phyloP scores from a whole-genome alignment of 30 jellyfish, hydroid and myxozoan species.

The Clytia hemisphaerica region DNA sequence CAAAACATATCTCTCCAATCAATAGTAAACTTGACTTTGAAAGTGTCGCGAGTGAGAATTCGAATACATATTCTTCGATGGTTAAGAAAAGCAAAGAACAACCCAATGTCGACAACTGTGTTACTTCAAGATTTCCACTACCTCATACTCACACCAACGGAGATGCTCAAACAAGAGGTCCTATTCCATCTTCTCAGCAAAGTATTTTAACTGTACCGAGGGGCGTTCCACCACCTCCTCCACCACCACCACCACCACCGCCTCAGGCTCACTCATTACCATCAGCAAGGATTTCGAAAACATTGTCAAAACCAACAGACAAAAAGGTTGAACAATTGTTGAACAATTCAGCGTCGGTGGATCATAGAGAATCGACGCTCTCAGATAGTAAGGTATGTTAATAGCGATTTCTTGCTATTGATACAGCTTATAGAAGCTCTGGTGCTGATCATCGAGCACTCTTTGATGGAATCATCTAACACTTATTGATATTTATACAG shows the following conservation, averaged over 20 bases:
- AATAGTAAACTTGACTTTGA: not conserved
- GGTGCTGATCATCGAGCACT: no score
- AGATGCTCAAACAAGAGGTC: constrained; percentile 2
- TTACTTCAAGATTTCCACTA: not conserved
- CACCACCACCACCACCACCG: constrained; percentile 54
- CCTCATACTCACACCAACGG: not conserved
- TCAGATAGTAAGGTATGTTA: no score
- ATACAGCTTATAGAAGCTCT: no score
- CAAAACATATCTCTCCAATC: not conserved
- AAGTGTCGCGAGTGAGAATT: not conserved
- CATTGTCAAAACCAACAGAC: no score
- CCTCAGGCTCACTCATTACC: constrained; percentile 42
- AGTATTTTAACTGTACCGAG: not conserved
- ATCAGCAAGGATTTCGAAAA: not conserved
- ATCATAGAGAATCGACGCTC: no score
- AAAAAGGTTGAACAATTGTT: no score
- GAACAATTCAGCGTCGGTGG: no score
- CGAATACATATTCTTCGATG: not conserved
- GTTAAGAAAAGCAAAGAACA: constrained; percentile 6
- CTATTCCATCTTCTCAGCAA: constrained; percentile 29
- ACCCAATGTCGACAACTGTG: not conserved
- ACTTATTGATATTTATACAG: no score
- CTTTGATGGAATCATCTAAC: no score
- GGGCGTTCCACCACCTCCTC: constrained; percentile 32
- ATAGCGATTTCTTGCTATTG: no score